A percentile compares a stretch with the other conserved stretches of the same genome.
These are phyloP conservation scores for Acronicta alni DNA, from an alignment of 2,888 invertebrate species.

Conservation along the genomic window DNA sequence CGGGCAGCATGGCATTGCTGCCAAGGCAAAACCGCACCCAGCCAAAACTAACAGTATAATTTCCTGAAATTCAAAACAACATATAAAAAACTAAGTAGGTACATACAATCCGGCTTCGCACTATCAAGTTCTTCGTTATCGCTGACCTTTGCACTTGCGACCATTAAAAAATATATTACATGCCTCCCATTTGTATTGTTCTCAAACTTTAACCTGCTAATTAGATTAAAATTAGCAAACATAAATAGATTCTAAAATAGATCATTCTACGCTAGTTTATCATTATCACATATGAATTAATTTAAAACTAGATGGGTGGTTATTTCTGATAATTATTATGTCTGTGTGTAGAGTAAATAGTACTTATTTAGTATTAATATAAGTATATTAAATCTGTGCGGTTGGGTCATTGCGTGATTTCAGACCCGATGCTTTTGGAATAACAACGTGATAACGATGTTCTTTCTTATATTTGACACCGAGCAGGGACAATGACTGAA, in stretches of 20 bases:
- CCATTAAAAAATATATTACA: slow-evolving; percentile 9
- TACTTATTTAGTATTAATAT: too few relatives aligned
- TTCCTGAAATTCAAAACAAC: slow-evolving; percentile 66
- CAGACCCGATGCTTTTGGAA: slow-evolving; percentile 29
- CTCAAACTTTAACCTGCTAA: neutral
- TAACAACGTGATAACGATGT: slow-evolving; percentile 38
- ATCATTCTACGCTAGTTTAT: slow-evolving; percentile 3
- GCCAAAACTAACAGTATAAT: slow-evolving; percentile 67
- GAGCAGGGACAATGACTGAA: slow-evolving; percentile 27
- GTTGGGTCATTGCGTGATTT: slow-evolving; percentile 35
- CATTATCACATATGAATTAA: neutral
- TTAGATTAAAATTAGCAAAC: neutral
- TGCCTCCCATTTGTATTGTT: neutral
- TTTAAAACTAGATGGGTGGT: neutral
- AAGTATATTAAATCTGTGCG: slow-evolving; percentile 1
- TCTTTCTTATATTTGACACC: slow-evolving; percentile 38
- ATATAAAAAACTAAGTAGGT: neutral
- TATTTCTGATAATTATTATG: slow-evolving; percentile 14
- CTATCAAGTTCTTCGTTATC: slow-evolving; percentile 36
- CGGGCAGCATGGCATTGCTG: slow-evolving; percentile 73
- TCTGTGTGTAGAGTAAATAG: slow-evolving; percentile 9
- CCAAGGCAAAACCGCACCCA: slow-evolving; percentile 59
- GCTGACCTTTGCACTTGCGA: slow-evolving; percentile 29
- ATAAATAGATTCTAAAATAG: neutral
- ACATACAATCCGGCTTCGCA: neutral